phyloP scores from a whole-genome alignment of 1,140 invertebrate genomes.

The Trigoniulus corallinus region DNA sequence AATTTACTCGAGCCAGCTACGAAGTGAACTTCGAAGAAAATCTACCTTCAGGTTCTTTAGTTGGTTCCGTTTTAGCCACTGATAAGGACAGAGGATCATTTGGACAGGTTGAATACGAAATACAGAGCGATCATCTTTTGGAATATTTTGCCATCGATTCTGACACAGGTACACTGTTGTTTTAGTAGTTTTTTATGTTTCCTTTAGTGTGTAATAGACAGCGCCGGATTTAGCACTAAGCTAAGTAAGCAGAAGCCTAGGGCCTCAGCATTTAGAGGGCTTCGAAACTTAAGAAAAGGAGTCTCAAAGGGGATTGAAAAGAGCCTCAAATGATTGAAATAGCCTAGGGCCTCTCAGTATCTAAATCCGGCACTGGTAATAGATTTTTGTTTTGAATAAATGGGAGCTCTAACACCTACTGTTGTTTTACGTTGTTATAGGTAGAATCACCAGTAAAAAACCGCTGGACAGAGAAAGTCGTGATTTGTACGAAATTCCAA shows the following conservation, averaged over 20 bases:
- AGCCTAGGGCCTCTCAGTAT: no score
- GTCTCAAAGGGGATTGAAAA: no score
- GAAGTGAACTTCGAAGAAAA: conserved; percentile 37
- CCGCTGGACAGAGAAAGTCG: conserved; percentile 59
- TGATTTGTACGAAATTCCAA: conserved; percentile 54
- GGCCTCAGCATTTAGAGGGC: no score
- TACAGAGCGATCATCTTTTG: conserved; percentile 54
- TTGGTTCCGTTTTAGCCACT: conserved; percentile 38
- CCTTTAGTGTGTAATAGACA: no score
- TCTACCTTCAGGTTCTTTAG: conserved; percentile 22
- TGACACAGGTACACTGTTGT: conserved; percentile 30
- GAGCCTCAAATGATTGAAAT: no score
- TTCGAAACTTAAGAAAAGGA: no score
- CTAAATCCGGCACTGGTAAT: no score
- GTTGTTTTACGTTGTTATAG: conserved; percentile 26
- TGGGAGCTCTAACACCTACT: neutral
- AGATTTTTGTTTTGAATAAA: no score
- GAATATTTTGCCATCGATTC: conserved; percentile 64
- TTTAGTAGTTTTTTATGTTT: no score
- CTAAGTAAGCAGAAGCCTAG: no score
- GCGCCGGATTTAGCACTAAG: no score
- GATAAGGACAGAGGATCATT: conserved; percentile 71
- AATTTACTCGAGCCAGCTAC: conserved; percentile 53
- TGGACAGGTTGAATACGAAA: conserved; percentile 57
- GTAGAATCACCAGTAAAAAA: conserved; percentile 56